A percentile compares a stretch with the other conserved stretches of the same genome.
These are phyloP conservation scores for Monodelphis domestica DNA, from an alignment of 2,797 vertebrate genomes.

Conservation along the genomic window DNA sequence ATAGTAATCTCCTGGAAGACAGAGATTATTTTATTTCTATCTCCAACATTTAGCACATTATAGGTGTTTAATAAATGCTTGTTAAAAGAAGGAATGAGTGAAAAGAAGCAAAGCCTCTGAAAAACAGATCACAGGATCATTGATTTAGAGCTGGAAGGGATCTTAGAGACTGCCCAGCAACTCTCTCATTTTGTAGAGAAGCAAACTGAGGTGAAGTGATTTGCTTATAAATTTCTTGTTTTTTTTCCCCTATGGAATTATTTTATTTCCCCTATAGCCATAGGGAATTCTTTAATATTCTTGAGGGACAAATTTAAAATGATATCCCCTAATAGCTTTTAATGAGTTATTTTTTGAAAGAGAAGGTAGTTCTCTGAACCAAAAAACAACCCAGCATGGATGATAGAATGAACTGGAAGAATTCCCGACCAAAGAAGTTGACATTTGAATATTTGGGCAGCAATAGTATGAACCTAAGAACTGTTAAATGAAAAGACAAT, in stretches of 20 bases:
- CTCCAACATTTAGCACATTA: background rate
- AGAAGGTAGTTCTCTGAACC: conserved; percentile 59
- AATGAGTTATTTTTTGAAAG: background rate
- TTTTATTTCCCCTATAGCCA: background rate
- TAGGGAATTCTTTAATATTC: background rate
- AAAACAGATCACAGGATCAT: background rate
- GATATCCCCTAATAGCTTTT: background rate
- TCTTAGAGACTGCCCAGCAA: background rate
- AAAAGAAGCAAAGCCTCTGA: background rate
- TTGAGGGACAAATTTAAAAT: conserved; percentile 41
- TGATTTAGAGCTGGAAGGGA: background rate
- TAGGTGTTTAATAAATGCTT: background rate
- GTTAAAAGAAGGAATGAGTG: conserved; percentile 11
- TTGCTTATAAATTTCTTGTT: background rate
- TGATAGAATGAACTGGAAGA: conserved; percentile 73
- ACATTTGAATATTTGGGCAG: conserved; percentile 73
- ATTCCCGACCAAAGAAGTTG: conserved; percentile 61
- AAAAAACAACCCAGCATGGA: conserved; percentile 67
- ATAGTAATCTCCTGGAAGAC: background rate
- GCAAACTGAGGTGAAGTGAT: background rate
- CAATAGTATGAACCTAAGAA: conserved; percentile 47
- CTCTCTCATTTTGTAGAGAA: background rate
- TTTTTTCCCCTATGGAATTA: background rate
- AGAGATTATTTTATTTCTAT: background rate
- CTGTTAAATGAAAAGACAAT: conserved; percentile 35